These are phyloP conservation scores for Gallinago stenura DNA, from an alignment of 2,797 vertebrate species.

Conservation along the genomic window DNA sequence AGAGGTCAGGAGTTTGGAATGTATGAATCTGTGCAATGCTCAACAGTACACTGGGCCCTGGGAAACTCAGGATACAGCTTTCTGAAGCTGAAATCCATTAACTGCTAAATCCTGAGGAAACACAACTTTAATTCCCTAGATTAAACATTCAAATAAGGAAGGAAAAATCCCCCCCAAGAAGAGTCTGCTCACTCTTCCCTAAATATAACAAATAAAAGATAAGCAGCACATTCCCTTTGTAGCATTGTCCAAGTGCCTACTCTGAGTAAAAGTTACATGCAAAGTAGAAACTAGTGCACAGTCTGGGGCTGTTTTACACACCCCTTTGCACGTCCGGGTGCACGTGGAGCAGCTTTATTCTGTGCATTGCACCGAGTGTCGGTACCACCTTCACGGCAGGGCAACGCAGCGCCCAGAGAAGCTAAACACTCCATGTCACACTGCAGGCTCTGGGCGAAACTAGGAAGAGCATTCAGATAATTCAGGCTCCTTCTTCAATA, in stretches of 20 bases:
- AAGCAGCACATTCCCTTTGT: background rate
- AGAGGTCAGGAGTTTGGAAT: background rate
- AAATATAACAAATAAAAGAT: background rate
- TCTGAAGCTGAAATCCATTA: background rate
- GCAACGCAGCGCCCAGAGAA: accelerated
- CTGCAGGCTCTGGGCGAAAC: background rate
- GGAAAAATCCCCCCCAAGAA: background rate
- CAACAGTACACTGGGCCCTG: background rate
- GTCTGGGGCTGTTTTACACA: background rate
- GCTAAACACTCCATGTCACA: accelerated
- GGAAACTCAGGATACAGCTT: background rate
- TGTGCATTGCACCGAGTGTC: accelerated
- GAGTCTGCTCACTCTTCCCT: background rate
- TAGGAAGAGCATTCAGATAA: background rate
- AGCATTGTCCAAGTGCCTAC: background rate
- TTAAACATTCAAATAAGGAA: conserved; percentile 2
- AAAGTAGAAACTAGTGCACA: background rate
- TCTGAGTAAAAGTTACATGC: background rate
- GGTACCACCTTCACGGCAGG: background rate
- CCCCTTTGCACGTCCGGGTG: background rate
- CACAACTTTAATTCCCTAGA: background rate
- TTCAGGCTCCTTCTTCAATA: background rate
- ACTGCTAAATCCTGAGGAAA: background rate
- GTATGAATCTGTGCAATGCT: background rate
- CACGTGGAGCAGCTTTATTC: background rate